Base-by-base conservation (phyloP, 2,797 vertebrate species). In the Rhyacichthys aspro region DNA sequence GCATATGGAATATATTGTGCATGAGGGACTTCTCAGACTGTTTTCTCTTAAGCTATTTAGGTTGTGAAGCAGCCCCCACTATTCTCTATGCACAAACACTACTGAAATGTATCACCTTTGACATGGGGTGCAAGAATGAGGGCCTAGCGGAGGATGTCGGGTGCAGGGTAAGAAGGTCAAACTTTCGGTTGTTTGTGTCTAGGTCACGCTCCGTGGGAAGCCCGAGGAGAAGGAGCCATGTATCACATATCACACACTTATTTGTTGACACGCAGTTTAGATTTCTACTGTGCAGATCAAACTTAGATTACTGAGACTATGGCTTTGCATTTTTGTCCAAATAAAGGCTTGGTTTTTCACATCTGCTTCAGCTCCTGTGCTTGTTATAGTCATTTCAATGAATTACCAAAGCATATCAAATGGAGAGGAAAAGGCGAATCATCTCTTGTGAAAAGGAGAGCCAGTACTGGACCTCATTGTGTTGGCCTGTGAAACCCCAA, bases 1-100 rank as follows among this genome's bases (percentile, higher is more conserved):
- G 76, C 86, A 90, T 90, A 81, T 90, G 86, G 86, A 87, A 91
- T 78, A 71, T 74, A 88, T 89, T 81, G 72, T 75, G 70, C 54
- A 50, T 60, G 66, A 56, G 59, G 55, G 71, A 84, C 72, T 81
- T 72, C 52, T 81, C 46, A 70, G 72, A 70, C 65, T 43, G 59
- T 38, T 79, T 66, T 71, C 67, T 82, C 72, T 67, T 65, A 71
- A 78, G 74, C 56, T 79, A 69, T 77, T 80, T 77, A 42, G 47
- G 63, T 77, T 74, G 64, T 28, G 43, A 77, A 49, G 36, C 57
- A 63, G 72, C 61, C 57, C 55, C 46, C 18, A 3, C 28, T 37
- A 63, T 59, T 66, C 68, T 67, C 50, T 43, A 17, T 65, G 17
- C 65, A 75, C 64, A 72, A 76, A 73, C 61, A 47, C 16, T 53